Evolutionary conservation across 2,797 vertebrate genomes (phyloP), one percentile per base, ranked within the genome.

Genomic region (Myotis planiceps): DNA sequence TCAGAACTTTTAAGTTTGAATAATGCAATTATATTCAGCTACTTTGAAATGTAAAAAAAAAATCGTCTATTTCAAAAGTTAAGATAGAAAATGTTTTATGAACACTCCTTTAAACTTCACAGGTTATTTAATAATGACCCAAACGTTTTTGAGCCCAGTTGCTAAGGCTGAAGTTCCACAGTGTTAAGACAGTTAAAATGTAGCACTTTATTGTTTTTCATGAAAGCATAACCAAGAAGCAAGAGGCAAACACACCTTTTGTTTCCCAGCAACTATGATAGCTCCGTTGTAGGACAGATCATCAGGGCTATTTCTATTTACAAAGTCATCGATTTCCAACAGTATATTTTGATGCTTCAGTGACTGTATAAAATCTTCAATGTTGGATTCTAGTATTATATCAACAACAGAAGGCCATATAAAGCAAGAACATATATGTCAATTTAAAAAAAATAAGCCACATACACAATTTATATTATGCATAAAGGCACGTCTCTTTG

Each of bases 231-330:
- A 75, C 6, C 9, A 39, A 49, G 19, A 75, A 32, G 55, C 2
- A 60, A 78, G 60, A 58, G 3, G 51, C 74, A 69, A 88, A 49
- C 63, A 51, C n/a, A 99, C 99, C 99, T 99, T 99, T 96, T 85
- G 98, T 97, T 98, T 98, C n/a, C 99, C 98, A 0, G 98, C 99
- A 5, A 99, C 98, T 32, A 99, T 99, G 97, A 99, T 98, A 72
- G 99, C 99, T 6, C 99, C 99, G 27, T 99, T 99, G 98, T 99
- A 99, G 0, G 99, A 99, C 3, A 98, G 98, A 1, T 97, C 98
- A 0, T 98, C 92, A 93, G 98, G 65, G 5, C 98, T 98, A 69
- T 97, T 97, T 94, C 94, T 95, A 51, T 97, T 98, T 86, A 55
- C 53, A 92, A 96, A 98, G 89, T 97, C 98, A 98, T 98, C 98